Evolutionary conservation across 1,140 invertebrate species (phyloP), one percentile per base, ranked within the genome.

Genomic region (Dendroctonus ponderosae): DNA sequence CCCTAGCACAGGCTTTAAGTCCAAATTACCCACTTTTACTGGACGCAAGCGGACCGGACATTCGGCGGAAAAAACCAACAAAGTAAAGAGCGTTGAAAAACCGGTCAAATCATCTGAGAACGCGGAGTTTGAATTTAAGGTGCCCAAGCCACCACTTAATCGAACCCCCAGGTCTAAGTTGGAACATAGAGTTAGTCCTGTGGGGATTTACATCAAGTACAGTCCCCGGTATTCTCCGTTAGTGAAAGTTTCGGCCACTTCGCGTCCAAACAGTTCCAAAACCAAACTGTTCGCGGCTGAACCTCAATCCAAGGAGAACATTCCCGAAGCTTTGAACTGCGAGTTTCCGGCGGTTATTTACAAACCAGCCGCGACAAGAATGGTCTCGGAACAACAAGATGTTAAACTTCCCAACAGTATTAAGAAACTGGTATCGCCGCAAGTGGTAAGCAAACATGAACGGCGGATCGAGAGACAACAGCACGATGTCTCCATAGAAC

Each of bases 371-470:
- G 39, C 46, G n/a, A 59, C 42, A 7, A 48, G 48, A 37, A 15
- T 59, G 3, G 42, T 9, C 6, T 15, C 43, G 15, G 43, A 48
- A 48, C n/a, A 12, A 6, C 42, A 48, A 46, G 15, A 46, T 3
- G 15, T 59, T 7, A 44, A 46, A 41, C 48, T 59, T 14, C 57
- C 57, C 14, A 15, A 12, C 11, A 59, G n/a, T 37, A 59, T 59
- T 48, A 15, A 48, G 41, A 59, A 48, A 48, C n/a, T 59, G 11
- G 48, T 59, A 5, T 26, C 15, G 8, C 42, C 7, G 7, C n/a
- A 26, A 26, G 43, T 59, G 12, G 57, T 59, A 5, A 59, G 14
- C 9, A 59, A 59, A 38, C 57, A 59, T 38, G 57, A 59, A 42
- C 2, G 7, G 0, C 39, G 57, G 38, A 46, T 59, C 48, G 15